Evolutionary conservation across 2,888 invertebrate species (phyloP).

Genomic region (Stegana nigrithorax): DNA sequence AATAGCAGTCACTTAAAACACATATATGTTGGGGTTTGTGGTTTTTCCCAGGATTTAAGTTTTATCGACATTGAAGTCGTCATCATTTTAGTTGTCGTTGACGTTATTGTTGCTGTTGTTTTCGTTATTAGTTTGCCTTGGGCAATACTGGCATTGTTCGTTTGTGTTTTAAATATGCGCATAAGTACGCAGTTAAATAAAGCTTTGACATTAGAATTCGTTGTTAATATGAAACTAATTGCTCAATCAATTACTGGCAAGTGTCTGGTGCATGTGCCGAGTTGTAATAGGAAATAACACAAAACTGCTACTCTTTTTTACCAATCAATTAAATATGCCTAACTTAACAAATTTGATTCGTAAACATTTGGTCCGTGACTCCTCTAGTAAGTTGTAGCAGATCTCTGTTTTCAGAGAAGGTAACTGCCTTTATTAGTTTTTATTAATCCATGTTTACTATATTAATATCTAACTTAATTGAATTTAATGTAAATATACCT

Average conservation of each 20-base stretch:
- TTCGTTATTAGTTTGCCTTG: constrained; percentile 25
- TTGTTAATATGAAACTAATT: constrained; percentile 54
- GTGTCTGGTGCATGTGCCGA: not conserved
- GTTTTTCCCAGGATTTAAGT: constrained; percentile 3
- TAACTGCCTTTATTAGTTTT: too few species aligned
- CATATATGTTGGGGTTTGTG: constrained; percentile 9
- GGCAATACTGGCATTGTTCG: constrained; percentile 40
- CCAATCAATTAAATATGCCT: too few species aligned
- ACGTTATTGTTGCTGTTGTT: not conserved
- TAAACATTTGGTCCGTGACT: too few species aligned
- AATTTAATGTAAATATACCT: too few species aligned
- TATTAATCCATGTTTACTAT: too few species aligned
- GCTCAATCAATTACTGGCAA: constrained; percentile 23
- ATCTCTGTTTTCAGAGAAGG: too few species aligned
- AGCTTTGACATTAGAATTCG: constrained; percentile 52
- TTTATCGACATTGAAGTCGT: constrained; percentile 33
- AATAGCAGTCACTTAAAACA: not conserved
- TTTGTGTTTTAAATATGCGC: too few species aligned
- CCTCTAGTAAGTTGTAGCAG: too few species aligned
- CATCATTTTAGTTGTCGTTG: not conserved
- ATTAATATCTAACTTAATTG: too few species aligned
- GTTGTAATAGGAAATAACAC: not conserved
- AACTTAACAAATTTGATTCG: too few species aligned
- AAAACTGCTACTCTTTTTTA: too few species aligned
- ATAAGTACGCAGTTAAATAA: too few species aligned